Base-by-base conservation (phyloP, 2,113 vertebrate species). In the Macheiramphus alcinus region DNA sequence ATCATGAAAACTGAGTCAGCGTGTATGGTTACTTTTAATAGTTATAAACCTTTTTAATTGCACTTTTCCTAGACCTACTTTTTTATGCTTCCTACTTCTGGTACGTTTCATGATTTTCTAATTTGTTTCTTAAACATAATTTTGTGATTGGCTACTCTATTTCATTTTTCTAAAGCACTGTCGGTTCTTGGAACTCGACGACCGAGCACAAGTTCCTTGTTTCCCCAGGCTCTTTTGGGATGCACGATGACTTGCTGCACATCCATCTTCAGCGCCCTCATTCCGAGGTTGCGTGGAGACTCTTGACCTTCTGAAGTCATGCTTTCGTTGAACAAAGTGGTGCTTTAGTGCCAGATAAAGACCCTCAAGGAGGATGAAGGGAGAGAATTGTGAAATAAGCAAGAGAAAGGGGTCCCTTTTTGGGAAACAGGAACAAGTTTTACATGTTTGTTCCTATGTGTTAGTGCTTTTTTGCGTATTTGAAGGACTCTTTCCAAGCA, bases 211-310 rank as follows among this genome's bases (percentile, higher is more conserved):
- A 25, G 22, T 50, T 50, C 47, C 67, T 43, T 25, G 56, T 36
- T 88, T 80, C 27, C 38, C 70, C 8, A 22, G 32, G 26, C 47
- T 5, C 56, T 36, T 47, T 21, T 53, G 62, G 62, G 47, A 45
- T 38, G 42, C 21, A 3, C 2, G 5, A 7, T 32, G 42, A 22
- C 47, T 79, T 43, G 22, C 71, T 61, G 58, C 65, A n/a, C 14
- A 3, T 26, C 22, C 32, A n/a, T 6, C 8, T 61, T 55, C 9
- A 13, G 52, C 3, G 1, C 23, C 8, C 67, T 50, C 2, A 0
- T 53, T 42, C 42, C 8, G 38, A 47, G 71, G 17, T 32, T 3
- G 0, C 23, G 36, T 26, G 42, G 29, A 78, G 31, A 25, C 27
- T 40, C 25, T 6, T 15, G 40, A 42, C 53, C 40, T 74, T 73